Conservation (phyloP, 2,113 vertebrate genomes). For the Bungarus multicinctus region DNA sequence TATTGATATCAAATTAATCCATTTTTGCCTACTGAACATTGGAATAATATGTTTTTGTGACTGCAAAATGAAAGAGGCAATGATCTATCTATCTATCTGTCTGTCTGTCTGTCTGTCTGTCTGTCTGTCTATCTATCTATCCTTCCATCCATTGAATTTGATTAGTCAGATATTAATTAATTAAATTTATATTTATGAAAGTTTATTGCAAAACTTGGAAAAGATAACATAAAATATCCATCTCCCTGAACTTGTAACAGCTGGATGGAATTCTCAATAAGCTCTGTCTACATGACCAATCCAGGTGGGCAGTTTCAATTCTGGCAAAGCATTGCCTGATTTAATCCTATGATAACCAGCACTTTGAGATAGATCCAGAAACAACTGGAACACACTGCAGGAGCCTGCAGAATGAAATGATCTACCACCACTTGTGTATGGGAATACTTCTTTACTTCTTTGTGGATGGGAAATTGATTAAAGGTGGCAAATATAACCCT, state of each 20-base stretch:
- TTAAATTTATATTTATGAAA: neutral
- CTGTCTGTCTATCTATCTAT: too few species aligned
- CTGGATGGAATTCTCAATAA: neutral
- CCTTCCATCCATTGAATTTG: too few species aligned
- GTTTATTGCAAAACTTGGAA: neutral
- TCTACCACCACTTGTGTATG: neutral
- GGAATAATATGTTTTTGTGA: neutral
- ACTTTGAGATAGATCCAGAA: neutral
- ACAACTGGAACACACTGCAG: neutral
- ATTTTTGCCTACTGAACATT: neutral
- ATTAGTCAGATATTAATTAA: neutral
- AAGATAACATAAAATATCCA: neutral
- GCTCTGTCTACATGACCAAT: neutral
- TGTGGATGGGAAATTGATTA: neutral
- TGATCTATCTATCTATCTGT: neutral
- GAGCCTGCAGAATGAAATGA: neutral
- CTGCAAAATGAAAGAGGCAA: neutral
- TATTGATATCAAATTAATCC: neutral
- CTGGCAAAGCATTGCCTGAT: neutral
- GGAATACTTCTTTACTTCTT: neutral
- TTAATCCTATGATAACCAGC: neutral
- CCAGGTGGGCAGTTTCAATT: neutral
- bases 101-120: too few species aligned
- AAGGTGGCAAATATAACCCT: neutral
- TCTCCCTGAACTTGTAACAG: neutral